Conservation (phyloP, 1,140 invertebrate genomes). For the Batillaria attramentaria region DNA sequence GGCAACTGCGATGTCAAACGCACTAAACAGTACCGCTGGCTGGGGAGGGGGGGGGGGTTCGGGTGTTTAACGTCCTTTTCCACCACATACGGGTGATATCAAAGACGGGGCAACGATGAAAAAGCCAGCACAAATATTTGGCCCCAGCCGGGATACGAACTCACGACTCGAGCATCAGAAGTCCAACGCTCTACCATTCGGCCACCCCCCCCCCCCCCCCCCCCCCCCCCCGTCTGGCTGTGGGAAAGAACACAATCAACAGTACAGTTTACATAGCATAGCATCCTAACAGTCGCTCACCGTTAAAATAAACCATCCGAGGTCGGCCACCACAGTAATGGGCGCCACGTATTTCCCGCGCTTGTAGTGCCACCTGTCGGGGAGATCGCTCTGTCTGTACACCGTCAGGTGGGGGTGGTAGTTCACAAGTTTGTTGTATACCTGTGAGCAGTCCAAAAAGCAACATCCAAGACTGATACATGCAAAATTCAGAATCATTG, state of each 20-base stretch:
- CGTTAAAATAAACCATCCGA: conserved; percentile 52
- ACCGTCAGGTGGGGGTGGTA: conserved; percentile 40
- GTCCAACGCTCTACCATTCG: no score
- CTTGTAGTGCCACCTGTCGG: conserved; percentile 61
- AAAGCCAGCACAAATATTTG: no score
- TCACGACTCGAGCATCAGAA: no score
- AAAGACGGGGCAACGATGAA: no score
- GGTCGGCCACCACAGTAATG: conserved; percentile 61
- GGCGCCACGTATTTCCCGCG: conserved; percentile 58
- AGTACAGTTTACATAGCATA: background rate
- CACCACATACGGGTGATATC: no score
- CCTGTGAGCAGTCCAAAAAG: conserved; percentile 33
- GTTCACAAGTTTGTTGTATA: conserved; percentile 37
- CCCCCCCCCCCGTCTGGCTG: no score
- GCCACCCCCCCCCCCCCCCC: no score
- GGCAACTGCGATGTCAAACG: background rate
- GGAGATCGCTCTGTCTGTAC: conserved; percentile 59
- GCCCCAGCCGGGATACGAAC: no score
- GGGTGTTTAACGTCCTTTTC: no score
- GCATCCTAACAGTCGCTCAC: conserved; percentile 16
- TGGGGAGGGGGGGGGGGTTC: background rate
- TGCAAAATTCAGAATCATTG: no score
- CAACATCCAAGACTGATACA: no score
- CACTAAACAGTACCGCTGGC: background rate
- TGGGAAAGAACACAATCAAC: background rate